Evolutionary conservation across 1,140 invertebrate genomes (phyloP), one percentile per base, ranked within the genome.

Genomic region (Pentalonia nigronervosa): DNA sequence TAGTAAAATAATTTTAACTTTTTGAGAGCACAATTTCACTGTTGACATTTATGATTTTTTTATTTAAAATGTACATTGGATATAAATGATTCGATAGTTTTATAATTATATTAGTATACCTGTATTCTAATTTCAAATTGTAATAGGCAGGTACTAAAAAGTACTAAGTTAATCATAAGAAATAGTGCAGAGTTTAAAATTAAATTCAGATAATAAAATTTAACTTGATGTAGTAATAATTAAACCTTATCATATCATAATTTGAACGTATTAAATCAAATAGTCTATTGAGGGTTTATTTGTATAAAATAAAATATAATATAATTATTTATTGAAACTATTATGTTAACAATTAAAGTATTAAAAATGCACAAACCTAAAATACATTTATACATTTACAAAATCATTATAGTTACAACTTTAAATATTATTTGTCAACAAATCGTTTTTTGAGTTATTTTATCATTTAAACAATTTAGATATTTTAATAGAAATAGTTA

Each of bases 141-240:
- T 17, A 76, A n/a, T 76, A 76, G 7, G 7, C 7, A 47, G 25
- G 9, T n/a, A n/a, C 60, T 67, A 67, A 30, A 67, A 67, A 14
- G 25, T 30, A 76, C n/a, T n/a, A 76, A 76, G 60, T 76, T n/a
- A 76, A 76, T 76, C 60, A n/a, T 76, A n/a, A 76, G n/a, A 76
- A n/a, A 6, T 17, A 17, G n/a, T 76, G n/a, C 7, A 76, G 14
- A 76, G 14, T n/a, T n/a, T 7, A 76, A n/a, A 76, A 76, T n/a
- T n/a, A 17, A 76, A 76, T 17, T 14, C 2, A 76, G 14, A 76
- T 30, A n/a, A 76, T 76, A 76, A n/a, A 76, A n/a, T 76, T 76
- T 11, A 76, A 76, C 60, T n/a, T 34, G n/a, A 76, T 76, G 14
- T 76, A 67, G 60, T 0, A 76, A n/a, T n/a, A 76, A n/a, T 76